A percentile compares a stretch with the other conserved stretches of the same genome.
These are phyloP conservation scores for Pseudopleuronectes americanus DNA, from an alignment of 2,797 vertebrate genomes.

Conservation along the genomic window DNA sequence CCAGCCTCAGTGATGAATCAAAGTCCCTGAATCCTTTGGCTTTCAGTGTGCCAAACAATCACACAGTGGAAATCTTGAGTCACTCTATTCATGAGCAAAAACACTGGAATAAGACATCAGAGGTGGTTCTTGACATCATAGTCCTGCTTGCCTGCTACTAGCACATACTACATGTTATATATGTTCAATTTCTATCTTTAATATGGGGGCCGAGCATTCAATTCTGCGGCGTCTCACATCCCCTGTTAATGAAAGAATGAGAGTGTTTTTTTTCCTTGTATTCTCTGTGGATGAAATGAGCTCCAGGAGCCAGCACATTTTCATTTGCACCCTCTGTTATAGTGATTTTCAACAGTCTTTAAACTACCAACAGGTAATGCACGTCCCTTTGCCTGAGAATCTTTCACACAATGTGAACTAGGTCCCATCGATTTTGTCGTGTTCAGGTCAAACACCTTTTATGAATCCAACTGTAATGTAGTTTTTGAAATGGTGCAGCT, in stretches of 20 bases:
- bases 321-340: conserved; percentile 1
- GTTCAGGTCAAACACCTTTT: not conserved
- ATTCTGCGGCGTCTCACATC: conserved; percentile 6
- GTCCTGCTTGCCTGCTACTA: not conserved
- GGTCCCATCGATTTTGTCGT: not conserved
- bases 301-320: not conserved
- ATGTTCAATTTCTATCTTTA: conserved; percentile 6
- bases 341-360: not conserved
- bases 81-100: conserved; percentile 21
- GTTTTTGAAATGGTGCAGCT: too few relatives aligned
- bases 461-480: not conserved
- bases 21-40: conserved; percentile 38
- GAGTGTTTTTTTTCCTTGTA: conserved; percentile 1
- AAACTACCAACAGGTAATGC: not conserved
- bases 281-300: not conserved
- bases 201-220: too few relatives aligned
- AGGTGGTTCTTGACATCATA: not conserved
- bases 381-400: not conserved
- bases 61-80: conserved; percentile 25
- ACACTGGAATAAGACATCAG: not conserved
- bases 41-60: conserved; percentile 37
- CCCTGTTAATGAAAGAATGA: not conserved
- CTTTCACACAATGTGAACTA: not conserved
- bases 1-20: conserved; percentile 45
- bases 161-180: not conserved